Evolutionary conservation across 2,888 invertebrate genomes (phyloP).

Genomic region (Macrosoma leucophasiata): DNA sequence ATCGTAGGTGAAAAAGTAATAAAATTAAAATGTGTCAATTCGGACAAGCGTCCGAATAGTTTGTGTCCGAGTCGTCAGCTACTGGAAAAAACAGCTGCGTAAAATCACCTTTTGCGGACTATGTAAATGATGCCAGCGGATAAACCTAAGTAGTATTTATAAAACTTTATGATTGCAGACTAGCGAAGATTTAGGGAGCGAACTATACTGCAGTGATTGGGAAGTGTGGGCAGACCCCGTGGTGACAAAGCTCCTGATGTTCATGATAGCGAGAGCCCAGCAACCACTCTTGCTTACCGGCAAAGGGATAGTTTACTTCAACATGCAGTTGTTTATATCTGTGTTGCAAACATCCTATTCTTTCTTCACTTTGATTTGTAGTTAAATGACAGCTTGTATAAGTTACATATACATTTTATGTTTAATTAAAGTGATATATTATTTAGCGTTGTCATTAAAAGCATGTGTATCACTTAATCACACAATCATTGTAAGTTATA

Average conservation of each 20-base stretch:
- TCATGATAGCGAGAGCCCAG: constrained; percentile 49
- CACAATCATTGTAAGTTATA: neutral
- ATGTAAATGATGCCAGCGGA: no score
- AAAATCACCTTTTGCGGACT: no score
- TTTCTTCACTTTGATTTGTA: constrained; percentile 49
- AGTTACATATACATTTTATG: no score
- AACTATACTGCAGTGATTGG: constrained; percentile 44
- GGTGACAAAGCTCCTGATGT: constrained; percentile 37
- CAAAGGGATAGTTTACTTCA: constrained; percentile 41
- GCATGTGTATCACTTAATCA: neutral
- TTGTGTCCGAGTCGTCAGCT: no score
- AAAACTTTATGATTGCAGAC: constrained; percentile 35
- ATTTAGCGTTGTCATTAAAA: neutral
- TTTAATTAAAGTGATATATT: no score
- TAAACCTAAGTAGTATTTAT: no score
- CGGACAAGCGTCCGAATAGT: no score
- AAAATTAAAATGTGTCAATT: no score
- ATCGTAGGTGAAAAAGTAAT: no score
- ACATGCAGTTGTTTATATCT: constrained; percentile 55
- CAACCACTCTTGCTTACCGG: constrained; percentile 42
- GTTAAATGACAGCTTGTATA: no score
- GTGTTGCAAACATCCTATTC: constrained; percentile 55
- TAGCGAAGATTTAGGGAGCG: constrained; percentile 37
- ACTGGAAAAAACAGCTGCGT: no score
- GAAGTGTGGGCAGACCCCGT: constrained; percentile 37